Evolutionary conservation across 2,113 vertebrate genomes (phyloP).

Genomic region (Muscicapa adusta): DNA sequence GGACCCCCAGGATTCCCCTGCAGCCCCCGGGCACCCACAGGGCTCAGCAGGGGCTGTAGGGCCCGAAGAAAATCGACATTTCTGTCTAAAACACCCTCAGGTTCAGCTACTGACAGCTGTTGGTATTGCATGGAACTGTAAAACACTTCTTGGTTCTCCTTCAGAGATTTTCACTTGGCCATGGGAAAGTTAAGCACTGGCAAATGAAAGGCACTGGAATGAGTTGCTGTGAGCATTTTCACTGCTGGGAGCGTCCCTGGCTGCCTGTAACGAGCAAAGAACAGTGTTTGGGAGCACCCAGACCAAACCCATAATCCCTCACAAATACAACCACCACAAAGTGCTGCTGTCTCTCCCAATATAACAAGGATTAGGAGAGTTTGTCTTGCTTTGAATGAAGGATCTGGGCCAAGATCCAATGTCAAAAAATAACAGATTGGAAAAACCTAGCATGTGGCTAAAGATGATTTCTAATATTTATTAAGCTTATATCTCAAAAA

Average conservation of each 20-base stretch:
- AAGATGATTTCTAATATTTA: not conserved
- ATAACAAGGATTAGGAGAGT: not conserved
- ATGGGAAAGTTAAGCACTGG: not conserved
- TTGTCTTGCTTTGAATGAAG: not conserved
- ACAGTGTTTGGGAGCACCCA: not conserved
- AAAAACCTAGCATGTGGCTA: not conserved
- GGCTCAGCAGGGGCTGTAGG: fast-evolving
- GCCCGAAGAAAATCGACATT: not conserved
- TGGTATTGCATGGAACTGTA: not conserved
- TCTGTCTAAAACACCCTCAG: not conserved
- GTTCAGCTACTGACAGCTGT: not conserved
- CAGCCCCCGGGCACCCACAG: not conserved
- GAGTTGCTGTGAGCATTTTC: not conserved
- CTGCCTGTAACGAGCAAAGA: not conserved
- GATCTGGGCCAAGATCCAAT: not conserved
- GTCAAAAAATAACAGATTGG: not conserved
- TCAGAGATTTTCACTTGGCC: not conserved
- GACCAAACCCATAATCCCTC: not conserved
- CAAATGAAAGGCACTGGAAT: not conserved
- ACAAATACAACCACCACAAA: not conserved
- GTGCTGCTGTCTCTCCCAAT: not conserved
- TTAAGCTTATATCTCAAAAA: not conserved
- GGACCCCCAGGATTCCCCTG: too few species aligned
- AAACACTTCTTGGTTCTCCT: not conserved
- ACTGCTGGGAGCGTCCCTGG: not conserved